A percentile compares a stretch with the other conserved stretches of the same genome.
phyloP scores from a whole-genome alignment of 2,797 vertebrate species.

The Lepus oiostolus region DNA sequence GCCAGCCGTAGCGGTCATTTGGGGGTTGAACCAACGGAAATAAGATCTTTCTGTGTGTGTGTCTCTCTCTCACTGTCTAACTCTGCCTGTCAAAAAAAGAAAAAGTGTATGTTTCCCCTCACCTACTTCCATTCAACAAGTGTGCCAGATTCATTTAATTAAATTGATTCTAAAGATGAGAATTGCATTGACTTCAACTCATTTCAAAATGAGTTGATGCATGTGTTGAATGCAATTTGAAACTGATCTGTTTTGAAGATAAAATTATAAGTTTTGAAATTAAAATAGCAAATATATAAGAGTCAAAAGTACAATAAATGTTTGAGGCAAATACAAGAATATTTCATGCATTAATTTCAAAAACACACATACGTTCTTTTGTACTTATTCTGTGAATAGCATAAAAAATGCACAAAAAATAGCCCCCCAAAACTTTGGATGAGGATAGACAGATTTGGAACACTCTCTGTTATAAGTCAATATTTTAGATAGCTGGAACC shows the following conservation, averaged over 20 bases:
- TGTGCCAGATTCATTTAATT: conserved; percentile 38
- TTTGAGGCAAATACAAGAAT: conserved; percentile 76
- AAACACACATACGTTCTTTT: conserved; percentile 59
- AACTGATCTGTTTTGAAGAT: conserved; percentile 48
- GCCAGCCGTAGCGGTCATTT: too few species aligned
- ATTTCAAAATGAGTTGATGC: conserved; percentile 70
- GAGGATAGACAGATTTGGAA: conserved; percentile 80
- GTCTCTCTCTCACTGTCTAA: too few species aligned
- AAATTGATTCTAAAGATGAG: conserved; percentile 80
- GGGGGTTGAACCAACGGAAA: too few species aligned
- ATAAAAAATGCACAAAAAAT: too few species aligned
- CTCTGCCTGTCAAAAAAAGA: too few species aligned
- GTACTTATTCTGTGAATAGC: conserved; percentile 81
- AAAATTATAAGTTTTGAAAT: too few species aligned
- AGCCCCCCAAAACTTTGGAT: conserved; percentile 50
- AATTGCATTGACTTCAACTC: conserved; percentile 69
- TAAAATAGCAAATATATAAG: conserved; percentile 66
- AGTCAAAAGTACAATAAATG: conserved; percentile 63
- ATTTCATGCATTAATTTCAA: conserved; percentile 67
- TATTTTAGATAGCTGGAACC: conserved; percentile 72
- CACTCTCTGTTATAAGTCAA: conserved; percentile 72
- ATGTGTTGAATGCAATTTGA: conserved; percentile 55
- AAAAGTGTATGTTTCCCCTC: too few species aligned
- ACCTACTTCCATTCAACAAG: neutral
- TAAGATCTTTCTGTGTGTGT: too few species aligned